phyloP scores from a whole-genome alignment of 1,140 invertebrate species.

The Ceratina australensis region DNA sequence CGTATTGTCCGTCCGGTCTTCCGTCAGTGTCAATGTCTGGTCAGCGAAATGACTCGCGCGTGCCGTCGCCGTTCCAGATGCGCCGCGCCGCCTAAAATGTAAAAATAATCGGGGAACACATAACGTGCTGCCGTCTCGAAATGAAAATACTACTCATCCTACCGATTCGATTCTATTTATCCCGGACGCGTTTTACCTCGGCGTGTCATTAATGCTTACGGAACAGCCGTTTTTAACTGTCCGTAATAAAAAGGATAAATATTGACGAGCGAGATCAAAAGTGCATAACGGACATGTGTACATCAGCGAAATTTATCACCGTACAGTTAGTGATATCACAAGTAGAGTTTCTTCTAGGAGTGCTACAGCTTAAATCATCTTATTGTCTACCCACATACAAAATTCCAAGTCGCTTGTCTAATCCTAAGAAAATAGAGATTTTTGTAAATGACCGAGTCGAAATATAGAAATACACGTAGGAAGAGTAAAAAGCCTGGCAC shows the following conservation, averaged over 20 bases:
- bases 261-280: conserved; percentile 42
- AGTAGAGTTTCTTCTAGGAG: no score
- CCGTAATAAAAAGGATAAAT: conserved; percentile 38
- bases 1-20: conserved; percentile 23
- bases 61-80: neutral
- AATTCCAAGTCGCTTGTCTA: no score
- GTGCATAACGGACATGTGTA: conserved; percentile 12
- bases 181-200: neutral
- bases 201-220: conserved; percentile 1
- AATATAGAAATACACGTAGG: neutral
- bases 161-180: conserved; percentile 12
- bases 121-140: neutral
- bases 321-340: no score
- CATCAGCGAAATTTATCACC: conserved; percentile 21
- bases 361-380: no score
- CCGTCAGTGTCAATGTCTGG: conserved; percentile 33
- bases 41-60: conserved; percentile 2
- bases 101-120: conserved; percentile 23
- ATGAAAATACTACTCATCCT: neutral
- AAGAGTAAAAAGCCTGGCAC: neutral
- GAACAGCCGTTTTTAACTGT: conserved; percentile 19
- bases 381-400: no score
- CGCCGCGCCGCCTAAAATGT: neutral
- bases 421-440: no score
- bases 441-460: no score